These are phyloP conservation scores for Tretioscincus oriximinensis DNA, from an alignment of 2,113 vertebrate genomes.

Conservation along the genomic window DNA sequence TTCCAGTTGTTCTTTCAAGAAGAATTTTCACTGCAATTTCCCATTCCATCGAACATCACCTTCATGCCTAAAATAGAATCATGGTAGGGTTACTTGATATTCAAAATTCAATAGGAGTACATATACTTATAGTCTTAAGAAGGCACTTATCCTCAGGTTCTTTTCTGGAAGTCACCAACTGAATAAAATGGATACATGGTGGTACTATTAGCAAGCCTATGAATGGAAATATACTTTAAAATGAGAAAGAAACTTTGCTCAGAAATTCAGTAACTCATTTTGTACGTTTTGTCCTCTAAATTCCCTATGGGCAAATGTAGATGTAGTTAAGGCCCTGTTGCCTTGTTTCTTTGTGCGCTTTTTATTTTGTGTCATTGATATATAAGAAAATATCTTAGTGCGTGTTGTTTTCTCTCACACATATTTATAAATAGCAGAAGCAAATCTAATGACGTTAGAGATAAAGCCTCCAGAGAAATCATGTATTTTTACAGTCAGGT, in stretches of 20 bases:
- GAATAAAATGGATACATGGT: neutral
- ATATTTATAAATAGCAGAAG: neutral
- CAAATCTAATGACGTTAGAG: neutral
- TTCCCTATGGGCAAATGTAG: neutral
- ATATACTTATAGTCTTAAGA: no score
- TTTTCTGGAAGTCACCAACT: no score
- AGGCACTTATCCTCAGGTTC: no score
- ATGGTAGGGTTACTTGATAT: no score
- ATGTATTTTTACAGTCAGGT: neutral
- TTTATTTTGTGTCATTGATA: constrained; percentile 21
- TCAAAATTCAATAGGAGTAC: no score
- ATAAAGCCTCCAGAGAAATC: neutral
- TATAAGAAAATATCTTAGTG: neutral
- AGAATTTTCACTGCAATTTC: no score
- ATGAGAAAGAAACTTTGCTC: constrained; percentile 34
- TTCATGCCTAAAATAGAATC: no score
- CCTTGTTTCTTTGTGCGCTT: neutral
- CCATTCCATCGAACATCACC: no score
- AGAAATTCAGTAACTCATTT: constrained; percentile 9
- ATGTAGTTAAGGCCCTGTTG: neutral
- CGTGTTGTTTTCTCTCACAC: neutral
- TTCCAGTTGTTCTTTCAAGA: no score
- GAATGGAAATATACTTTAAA: constrained; percentile 37
- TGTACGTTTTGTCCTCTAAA: neutral
- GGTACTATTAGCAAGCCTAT: constrained; percentile 18